These are phyloP conservation scores for Sthenelais limicola DNA, from an alignment of 2,888 invertebrate genomes.

Conservation along the genomic window DNA sequence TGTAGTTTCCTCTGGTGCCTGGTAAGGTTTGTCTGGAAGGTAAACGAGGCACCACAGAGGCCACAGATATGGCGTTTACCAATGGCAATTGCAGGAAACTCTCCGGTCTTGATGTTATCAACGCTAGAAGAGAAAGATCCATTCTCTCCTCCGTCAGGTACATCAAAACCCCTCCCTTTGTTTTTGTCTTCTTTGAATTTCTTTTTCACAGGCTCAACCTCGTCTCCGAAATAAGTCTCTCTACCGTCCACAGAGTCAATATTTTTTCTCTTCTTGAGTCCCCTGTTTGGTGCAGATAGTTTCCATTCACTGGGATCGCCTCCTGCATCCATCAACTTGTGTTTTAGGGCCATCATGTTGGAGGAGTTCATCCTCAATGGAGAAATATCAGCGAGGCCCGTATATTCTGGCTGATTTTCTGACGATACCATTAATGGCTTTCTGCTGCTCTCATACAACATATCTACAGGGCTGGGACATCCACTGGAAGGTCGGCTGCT, in stretches of 20 bases:
- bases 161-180: no score
- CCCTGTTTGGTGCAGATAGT: no score
- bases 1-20: slow-evolving; percentile 49
- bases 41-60: slow-evolving; percentile 47
- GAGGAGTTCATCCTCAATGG: slow-evolving; percentile 24
- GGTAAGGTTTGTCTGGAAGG: slow-evolving; percentile 52
- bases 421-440: not conserved
- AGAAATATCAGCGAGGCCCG: not conserved
- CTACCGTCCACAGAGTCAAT: not conserved
- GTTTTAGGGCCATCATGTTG: slow-evolving; percentile 29
- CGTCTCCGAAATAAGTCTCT: not conserved
- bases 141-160: not conserved
- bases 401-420: slow-evolving; percentile 1
- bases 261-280: slow-evolving; percentile 11
- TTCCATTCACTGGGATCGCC: not conserved
- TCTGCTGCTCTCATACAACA: not conserved
- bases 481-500: slow-evolving; percentile 19
- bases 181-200: not conserved
- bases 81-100: slow-evolving; percentile 35
- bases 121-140: not conserved
- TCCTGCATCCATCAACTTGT: not conserved
- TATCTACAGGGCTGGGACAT: slow-evolving; percentile 8
- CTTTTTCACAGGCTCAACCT: not conserved
- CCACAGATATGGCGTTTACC: slow-evolving; percentile 48
- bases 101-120: slow-evolving; percentile 9